Base-by-base conservation (phyloP, 2,888 invertebrate species). In the Cancer borealis region DNA sequence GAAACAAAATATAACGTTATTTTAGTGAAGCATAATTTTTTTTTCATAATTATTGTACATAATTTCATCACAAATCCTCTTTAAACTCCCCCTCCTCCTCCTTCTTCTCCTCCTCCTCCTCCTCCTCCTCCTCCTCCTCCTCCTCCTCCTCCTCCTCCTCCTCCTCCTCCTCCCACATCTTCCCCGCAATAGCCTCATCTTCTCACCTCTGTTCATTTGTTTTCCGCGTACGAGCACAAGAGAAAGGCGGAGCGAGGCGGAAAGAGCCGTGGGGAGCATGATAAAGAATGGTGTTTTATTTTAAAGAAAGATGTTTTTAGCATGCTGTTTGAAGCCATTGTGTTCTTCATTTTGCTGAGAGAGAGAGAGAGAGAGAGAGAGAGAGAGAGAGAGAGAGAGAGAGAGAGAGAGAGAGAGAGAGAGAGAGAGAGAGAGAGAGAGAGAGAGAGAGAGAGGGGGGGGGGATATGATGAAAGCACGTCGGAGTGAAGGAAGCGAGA, bases 351-450 rank as follows among this genome's bases (percentile, higher is more conserved):
- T 21, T 14, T n/a, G 8, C 84, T 84, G 39, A 30, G 88, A 30
- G 39, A 88, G 46, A 46, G 88, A 88, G 88, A 39, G n/a, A n/a
- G 73, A 73, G 73, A n/a, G 73, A 73, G n/a, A n/a, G 3, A n/a
- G n/a, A 30, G 30, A 10, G 30, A 12, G 12, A 79, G 79, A 26
- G 30, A 79, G n/a, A 26, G 79, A 26, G 30, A 12, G 79, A 26
- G 79, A 12, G 12, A 12, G 79, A 12, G 30, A 79, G 30, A 30
- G 30, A 8, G 30, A n/a, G 8, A n/a, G n/a, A 73, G n/a, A 8
- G n/a, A 26, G 8, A n/a, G 66, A 4, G 66, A 21, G 79, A 84
- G 30, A 10, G 30, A 12, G 12, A 79, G 79, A 26, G 30, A 79
- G n/a, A 26, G 79, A 26, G 30, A 12, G 79, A 26, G 79, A 12